Evolutionary conservation across 2,797 vertebrate genomes (phyloP).

Genomic region (Enteromius trimaculatus): DNA sequence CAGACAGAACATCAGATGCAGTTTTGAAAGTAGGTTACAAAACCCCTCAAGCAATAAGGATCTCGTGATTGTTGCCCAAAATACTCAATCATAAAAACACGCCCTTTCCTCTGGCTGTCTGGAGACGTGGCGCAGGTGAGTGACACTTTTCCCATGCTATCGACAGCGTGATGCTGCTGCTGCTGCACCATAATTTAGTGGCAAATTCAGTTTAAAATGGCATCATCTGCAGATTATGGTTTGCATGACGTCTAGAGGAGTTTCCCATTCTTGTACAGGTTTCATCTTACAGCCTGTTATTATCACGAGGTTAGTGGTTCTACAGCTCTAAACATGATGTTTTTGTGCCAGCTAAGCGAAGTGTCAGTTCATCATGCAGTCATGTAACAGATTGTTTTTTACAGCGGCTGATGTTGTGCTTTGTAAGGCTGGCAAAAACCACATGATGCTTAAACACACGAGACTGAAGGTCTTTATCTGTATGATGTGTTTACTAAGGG

Average conservation of each 20-base stretch:
- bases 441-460: constrained; percentile 24
- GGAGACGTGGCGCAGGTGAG: constrained; percentile 46
- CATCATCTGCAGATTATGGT: not conserved
- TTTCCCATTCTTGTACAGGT: not conserved
- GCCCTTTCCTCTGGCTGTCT: not conserved
- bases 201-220: not conserved
- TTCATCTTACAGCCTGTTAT: not conserved
- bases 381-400: not conserved
- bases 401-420: not conserved
- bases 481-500: constrained; percentile 19
- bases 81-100: not conserved
- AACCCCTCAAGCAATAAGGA: not conserved
- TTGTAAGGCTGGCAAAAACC: constrained; percentile 13
- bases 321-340: not conserved
- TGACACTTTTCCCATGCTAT: not conserved
- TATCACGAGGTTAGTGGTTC: not conserved
- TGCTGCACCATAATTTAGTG: not conserved
- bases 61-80: not conserved
- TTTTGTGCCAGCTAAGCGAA: not conserved
- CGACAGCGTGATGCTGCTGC: not conserved
- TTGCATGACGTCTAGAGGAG: constrained; percentile 5
- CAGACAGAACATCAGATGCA: not conserved
- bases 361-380: not conserved
- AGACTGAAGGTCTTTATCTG: not conserved
- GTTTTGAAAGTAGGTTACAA: constrained; percentile 4